A percentile compares a stretch with the other conserved stretches of the same genome.
Evolutionary conservation across 2,888 invertebrate genomes (phyloP).

Genomic region (Rhogogaster chlorosoma): DNA sequence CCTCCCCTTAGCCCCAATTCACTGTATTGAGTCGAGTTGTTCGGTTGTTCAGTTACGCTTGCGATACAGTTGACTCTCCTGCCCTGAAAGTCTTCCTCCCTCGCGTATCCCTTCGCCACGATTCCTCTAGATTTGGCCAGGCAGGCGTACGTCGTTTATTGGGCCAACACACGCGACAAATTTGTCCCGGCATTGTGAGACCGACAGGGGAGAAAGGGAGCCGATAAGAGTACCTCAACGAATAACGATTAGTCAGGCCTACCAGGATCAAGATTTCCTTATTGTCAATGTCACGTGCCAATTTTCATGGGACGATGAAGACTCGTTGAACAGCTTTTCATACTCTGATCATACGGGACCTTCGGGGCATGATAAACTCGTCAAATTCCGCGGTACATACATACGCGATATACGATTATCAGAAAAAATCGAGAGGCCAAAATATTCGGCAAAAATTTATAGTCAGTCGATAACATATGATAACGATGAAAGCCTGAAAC

Average conservation of each 20-base stretch:
- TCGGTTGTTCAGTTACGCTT: slow-evolving; percentile 57
- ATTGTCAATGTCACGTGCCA: slow-evolving; percentile 54
- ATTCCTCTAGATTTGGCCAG: slow-evolving; percentile 18
- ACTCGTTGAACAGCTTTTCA: slow-evolving; percentile 13
- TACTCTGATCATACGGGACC: background rate
- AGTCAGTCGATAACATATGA: background rate
- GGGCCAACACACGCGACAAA: slow-evolving; percentile 61
- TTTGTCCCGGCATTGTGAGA: slow-evolving; percentile 45
- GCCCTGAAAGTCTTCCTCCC: slow-evolving; percentile 33
- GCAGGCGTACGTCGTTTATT: slow-evolving; percentile 62
- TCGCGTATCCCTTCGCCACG: background rate
- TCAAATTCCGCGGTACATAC: background rate
- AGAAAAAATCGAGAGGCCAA: background rate
- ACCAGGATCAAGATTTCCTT: slow-evolving; percentile 61
- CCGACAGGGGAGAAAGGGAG: slow-evolving; percentile 1
- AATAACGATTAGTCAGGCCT: slow-evolving; percentile 60
- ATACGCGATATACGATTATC: background rate
- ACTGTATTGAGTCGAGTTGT: slow-evolving; percentile 57
- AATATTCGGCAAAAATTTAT: background rate
- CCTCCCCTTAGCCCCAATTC: slow-evolving; percentile 30
- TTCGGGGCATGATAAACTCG: background rate
- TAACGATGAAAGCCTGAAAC: background rate
- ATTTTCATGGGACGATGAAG: slow-evolving; percentile 51
- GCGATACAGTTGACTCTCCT: slow-evolving; percentile 45
- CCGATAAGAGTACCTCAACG: slow-evolving; percentile 48